phyloP scores from a whole-genome alignment of 1,140 invertebrate genomes.

The Mactra quadrangularis region DNA sequence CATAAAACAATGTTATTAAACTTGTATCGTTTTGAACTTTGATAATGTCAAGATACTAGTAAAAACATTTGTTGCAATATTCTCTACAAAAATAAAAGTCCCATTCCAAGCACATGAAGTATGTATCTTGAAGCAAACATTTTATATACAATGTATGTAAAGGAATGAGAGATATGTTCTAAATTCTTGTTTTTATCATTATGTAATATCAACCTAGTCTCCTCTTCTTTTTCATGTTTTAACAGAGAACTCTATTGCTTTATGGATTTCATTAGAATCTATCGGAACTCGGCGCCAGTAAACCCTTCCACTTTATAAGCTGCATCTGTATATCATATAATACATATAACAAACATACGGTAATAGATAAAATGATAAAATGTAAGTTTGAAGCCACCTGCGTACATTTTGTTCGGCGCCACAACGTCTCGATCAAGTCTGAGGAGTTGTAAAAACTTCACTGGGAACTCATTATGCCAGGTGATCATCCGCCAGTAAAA shows the following conservation, averaged over 20 bases:
- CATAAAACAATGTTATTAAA: no score
- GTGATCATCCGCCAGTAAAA: constrained; percentile 2
- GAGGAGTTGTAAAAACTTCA: constrained; percentile 33
- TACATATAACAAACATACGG: constrained; percentile 61
- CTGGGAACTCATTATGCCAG: constrained; percentile 26
- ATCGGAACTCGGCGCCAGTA: constrained; percentile 50
- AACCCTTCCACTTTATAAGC: not conserved
- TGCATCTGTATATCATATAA: constrained; percentile 60
- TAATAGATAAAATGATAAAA: constrained; percentile 65
- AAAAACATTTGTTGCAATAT: no score
- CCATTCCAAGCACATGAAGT: no score
- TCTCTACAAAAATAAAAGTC: no score
- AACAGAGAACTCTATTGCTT: constrained; percentile 29
- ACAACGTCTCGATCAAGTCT: constrained; percentile 39
- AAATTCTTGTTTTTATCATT: constrained; percentile 48
- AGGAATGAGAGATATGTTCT: constrained; percentile 9
- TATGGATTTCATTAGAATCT: constrained; percentile 59
- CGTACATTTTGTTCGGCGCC: constrained; percentile 58
- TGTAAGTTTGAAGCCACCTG: constrained; percentile 56
- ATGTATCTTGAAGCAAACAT: no score
- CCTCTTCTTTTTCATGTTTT: constrained; percentile 54
- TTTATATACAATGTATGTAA: no score
- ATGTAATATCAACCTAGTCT: constrained; percentile 40
- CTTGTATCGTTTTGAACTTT: no score
- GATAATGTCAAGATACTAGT: no score